Base-by-base conservation (phyloP, 53 echinoderm and acorn worm genomes). In the Echinarachnius parma region DNA sequence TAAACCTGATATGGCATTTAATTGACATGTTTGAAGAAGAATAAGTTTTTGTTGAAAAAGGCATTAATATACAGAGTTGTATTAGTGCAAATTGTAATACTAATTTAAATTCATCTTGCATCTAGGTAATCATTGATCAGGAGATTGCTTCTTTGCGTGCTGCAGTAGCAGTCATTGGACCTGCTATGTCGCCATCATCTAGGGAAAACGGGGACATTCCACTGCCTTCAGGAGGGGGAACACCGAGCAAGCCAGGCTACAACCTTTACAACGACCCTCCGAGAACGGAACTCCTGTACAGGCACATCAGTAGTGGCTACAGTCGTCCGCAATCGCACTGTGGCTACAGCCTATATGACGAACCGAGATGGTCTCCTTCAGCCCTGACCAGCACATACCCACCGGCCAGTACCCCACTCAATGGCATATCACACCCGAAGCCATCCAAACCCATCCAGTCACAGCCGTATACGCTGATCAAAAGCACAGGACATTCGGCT, bases 131-230 rank as follows among this genome's bases (percentile, higher is more conserved):
- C 16, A 82, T 92, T 76, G 89, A 92, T 34, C 28, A 62, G 15
- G 93, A 92, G 82, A 92, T 92, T 30, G 75, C 85, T 53, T 85
- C 81, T 45, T 79, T 92, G 14, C 78, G 88, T 28, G 82, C 92
- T 27, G 92, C 92, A 21, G 79, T 80, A 30, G 71, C 86, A 10
- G 92, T 83, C 72, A 64, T 86, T 53, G 75, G 45, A 37, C 75
- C 82, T 2, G 56, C 82, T 9, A 4, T 37, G 18, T 47, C 53
- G 9, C 27, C 72, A 72, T 15, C 35, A 18, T 5, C 48, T 7
- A 52, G 15, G 53, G 57, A 57, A 15, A 46, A 65, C 4, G 65
- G 47, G 34, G 44, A 56, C 1, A 16, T 4, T 19, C 52, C 52
- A 16, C 19, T 16, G 4, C 4, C 4, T 4, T 50, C 52, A 14